Percentiles rank a stretch among this genome's conserved stretches.
Evolutionary conservation across 2,113 vertebrate genomes (phyloP).

Genomic region (Campylorhamphus procurvoides): DNA sequence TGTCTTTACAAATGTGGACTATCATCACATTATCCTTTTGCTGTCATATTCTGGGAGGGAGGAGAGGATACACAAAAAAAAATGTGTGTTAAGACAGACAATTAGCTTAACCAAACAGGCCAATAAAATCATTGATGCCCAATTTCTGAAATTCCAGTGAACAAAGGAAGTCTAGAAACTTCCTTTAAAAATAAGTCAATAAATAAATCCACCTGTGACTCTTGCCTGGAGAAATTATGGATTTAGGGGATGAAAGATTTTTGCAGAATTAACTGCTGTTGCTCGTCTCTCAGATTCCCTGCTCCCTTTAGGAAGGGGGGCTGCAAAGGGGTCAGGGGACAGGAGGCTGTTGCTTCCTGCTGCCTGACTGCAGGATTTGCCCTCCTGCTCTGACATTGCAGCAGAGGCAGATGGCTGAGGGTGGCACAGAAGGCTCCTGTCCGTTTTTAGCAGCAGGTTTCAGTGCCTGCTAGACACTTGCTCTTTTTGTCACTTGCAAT

Average conservation of each 20-base stretch:
- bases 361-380: neutral
- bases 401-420: neutral
- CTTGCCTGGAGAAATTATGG: neutral
- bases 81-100: rapidly evolving
- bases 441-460: slow-evolving; percentile 9
- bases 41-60: neutral
- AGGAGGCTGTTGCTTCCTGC: rapidly evolving
- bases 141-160: neutral
- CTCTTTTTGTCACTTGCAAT: neutral
- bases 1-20: neutral
- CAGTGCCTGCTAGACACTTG: neutral
- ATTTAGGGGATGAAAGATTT: neutral
- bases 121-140: neutral
- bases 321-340: neutral
- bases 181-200: neutral
- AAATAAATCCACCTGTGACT: neutral
- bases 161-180: neutral
- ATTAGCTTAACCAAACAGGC: neutral
- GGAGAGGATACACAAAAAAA: neutral
- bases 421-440: neutral
- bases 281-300: neutral
- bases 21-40: neutral
- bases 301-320: neutral
- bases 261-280: neutral
- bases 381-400: neutral